Evolutionary conservation across 2,797 vertebrate genomes (phyloP).

Genomic region (Falco peregrinus): DNA sequence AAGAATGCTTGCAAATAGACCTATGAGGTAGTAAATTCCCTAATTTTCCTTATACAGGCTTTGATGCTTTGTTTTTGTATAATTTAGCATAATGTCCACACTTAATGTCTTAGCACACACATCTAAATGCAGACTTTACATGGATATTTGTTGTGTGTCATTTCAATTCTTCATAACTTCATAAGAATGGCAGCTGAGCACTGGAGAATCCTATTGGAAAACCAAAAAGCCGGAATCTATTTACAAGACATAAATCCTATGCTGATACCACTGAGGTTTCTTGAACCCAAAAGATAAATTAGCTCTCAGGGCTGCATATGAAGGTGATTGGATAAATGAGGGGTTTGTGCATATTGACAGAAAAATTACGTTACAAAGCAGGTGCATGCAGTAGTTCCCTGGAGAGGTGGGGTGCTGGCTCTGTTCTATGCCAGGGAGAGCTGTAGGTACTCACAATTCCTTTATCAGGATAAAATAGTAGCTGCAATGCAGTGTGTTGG

Average conservation of each 20-base stretch:
- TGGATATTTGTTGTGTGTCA: not conserved
- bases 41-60: not conserved
- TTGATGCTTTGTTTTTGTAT: not conserved
- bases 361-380: not conserved
- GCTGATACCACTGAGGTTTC: not conserved
- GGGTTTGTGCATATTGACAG: not conserved
- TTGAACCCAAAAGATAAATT: not conserved
- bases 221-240: accelerated
- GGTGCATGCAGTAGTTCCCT: not conserved
- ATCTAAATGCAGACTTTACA: not conserved
- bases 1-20: not conserved
- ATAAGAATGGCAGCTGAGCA: not conserved
- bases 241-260: not conserved
- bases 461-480: accelerated
- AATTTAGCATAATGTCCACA: not conserved
- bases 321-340: not conserved
- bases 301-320: not conserved
- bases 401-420: not conserved
- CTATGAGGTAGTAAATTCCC: not conserved
- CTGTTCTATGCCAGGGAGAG: not conserved
- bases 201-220: not conserved
- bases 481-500: not conserved
- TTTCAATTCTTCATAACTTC: not conserved
- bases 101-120: not conserved
- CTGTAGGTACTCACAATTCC: not conserved